Percentiles rank a stretch among this genome's conserved stretches.
Evolutionary conservation across 92 coral and sea anemone genomes (phyloP).

Genomic region (Anthopleura xanthogrammica): DNA sequence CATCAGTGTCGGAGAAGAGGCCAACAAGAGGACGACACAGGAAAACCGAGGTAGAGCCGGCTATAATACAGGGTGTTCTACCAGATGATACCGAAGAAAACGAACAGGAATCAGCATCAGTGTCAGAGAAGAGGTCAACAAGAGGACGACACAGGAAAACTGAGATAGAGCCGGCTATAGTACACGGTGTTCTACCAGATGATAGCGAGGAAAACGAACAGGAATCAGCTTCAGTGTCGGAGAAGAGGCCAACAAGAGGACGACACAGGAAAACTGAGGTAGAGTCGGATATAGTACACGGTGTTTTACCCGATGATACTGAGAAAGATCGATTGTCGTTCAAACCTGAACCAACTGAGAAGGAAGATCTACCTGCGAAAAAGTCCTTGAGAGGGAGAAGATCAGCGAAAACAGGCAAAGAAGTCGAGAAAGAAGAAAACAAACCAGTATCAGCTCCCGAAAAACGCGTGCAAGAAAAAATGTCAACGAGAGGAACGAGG

Average conservation of each 20-base stretch:
- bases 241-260: background rate
- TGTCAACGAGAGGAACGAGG: background rate
- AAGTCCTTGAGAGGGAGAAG: slow-evolving; percentile 1
- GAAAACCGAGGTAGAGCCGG: background rate
- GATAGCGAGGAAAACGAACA: background rate
- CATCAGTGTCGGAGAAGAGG: background rate
- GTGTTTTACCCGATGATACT: background rate
- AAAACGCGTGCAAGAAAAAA: background rate
- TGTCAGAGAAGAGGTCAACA: background rate
- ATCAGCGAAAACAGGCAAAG: background rate
- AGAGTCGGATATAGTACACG: background rate
- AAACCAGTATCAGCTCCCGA: background rate
- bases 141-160: slow-evolving; percentile 1
- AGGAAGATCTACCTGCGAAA: background rate
- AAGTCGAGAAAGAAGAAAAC: background rate
- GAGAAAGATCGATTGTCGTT: background rate
- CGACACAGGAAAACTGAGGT: background rate
- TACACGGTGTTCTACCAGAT: background rate
- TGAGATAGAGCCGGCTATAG: background rate
- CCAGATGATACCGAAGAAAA: slow-evolving; percentile 6
- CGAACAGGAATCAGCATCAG: background rate
- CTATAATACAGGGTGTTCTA: background rate
- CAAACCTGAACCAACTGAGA: background rate
- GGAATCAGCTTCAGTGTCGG: background rate
- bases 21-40: background rate